Base-by-base conservation (phyloP, 2,888 invertebrate genomes). In the Poecilus cupreus region DNA sequence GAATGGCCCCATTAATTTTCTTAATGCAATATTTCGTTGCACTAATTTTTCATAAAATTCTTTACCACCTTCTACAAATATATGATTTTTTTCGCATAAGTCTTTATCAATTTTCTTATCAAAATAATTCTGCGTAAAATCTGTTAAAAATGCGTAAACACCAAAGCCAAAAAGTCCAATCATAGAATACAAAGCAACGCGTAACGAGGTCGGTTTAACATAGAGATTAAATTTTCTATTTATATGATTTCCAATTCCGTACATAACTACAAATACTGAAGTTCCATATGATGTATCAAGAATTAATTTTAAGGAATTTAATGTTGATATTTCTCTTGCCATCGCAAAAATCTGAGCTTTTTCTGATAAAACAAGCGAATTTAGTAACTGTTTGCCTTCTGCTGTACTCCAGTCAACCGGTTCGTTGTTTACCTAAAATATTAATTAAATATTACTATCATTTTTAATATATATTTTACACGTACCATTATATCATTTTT, bases 291-390 rank as follows among this genome's bases (percentile, higher is more conserved):
- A 76, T 0, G 92, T 90, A 83, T 94, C 93, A 60, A 92, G 86
- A 0, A 92, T 87, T 1, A 93, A 88, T 86, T 93, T 92, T 82
- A 91, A 88, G 46, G 92, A 92, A 83, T 92, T 90, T 1, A 92
- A 87, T 89, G 93, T 92, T 81, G 94, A 87, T 75, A 97, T 91
- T 88, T 96, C 94, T 84, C 94, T 91, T 81, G 95, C 96, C 24
- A 97, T 92, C 0, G 94, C 96, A 90, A 95, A 97, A 82, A 94
- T 90, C 87, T 96, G 93, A 8, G 95, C 96, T 83, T 94, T 92
- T 83, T 95, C 94, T 11, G 94, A 93, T n/a, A 97, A 87, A 2
- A 95, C 88, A 26, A 96, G 86, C 0, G 96, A 92, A 11, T 94
- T 89, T 72, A 93, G 88, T 57, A 97, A 89, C 79, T 92, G 88